phyloP scores from a whole-genome alignment of 2,797 vertebrate genomes.

The Catamblyrhynchus diadema region DNA sequence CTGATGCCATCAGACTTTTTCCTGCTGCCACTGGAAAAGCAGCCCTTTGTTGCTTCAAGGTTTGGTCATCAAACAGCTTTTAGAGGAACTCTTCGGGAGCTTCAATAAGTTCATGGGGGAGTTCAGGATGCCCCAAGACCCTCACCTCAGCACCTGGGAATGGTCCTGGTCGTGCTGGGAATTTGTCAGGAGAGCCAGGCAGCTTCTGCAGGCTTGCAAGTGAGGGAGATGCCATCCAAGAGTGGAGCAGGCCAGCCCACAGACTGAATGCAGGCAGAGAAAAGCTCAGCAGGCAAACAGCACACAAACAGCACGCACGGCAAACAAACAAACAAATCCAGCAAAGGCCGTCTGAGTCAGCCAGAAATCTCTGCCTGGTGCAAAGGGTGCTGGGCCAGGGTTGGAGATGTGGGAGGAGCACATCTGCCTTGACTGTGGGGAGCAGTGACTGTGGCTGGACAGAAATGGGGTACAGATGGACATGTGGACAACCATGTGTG shows the following conservation, averaged over 20 bases:
- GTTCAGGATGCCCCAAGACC: background rate
- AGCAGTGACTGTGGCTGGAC: background rate
- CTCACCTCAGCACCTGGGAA: background rate
- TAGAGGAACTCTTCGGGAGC: background rate
- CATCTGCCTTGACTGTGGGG: background rate
- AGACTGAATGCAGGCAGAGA: background rate
- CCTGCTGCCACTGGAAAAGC: background rate
- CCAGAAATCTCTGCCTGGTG: background rate
- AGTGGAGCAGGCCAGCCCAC: background rate
- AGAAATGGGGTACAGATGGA: background rate
- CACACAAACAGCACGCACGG: fast-evolving
- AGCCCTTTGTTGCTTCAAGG: background rate
- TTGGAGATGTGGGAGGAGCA: background rate
- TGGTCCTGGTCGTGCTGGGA: fast-evolving
- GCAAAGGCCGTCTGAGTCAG: background rate
- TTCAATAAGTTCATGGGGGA: background rate
- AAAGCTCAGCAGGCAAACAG: slow-evolving; percentile 64
- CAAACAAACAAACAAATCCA: slow-evolving; percentile 64
- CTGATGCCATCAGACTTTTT: background rate
- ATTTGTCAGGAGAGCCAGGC: background rate
- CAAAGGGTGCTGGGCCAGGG: background rate
- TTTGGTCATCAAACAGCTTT: background rate
- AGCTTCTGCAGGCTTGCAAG: background rate
- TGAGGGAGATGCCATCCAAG: background rate
- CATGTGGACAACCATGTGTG: fast-evolving